Evolutionary conservation across 2,797 vertebrate genomes (phyloP), one percentile per base, ranked within the genome.

Genomic region (Poecilia picta): DNA sequence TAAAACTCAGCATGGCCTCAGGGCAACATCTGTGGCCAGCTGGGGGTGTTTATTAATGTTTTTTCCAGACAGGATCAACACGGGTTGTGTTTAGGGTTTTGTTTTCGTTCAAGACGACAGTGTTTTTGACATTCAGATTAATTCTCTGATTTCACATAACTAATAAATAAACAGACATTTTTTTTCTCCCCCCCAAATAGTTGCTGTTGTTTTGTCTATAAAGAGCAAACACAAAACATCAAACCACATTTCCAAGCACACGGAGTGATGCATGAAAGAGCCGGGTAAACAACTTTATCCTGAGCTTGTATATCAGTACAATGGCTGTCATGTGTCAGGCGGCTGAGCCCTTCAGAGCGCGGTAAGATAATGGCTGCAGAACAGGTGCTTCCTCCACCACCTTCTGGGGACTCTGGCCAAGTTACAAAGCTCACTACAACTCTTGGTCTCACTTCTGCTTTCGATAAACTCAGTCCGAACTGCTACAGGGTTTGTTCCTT

Each of bases 361-460:
- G 80, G 81, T 76, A 46, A 86, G 89, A 95, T 93, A 94, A 92
- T 74, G 84, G 78, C 79, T 83, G 70, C 72, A 79, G 47, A 88
- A 87, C 95, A 96, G 95, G 95, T 96, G 95, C 91, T 96, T 96
- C 95, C 96, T 95, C 89, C 84, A 66, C 57, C 0, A 86, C 87
- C 55, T 83, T 81, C 86, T 76, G 53, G 77, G 82, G 81, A 86
- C 83, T 66, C 75, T 33, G 31, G 74, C 79, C 72, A 78, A 82
- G 80, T 73, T 81, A 72, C 76, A 75, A 71, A 68, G 72, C 59
- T 81, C 59, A 70, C 71, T 66, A 28, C 23, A 82, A 84, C 77
- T 77, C 75, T 74, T 62, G 74, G 57, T 85, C 80, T 90, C 87
- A 84, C 78, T 83, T 80, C 80, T 85, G 79, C 76, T 43, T 20